Evolutionary conservation across 2,888 invertebrate genomes (phyloP).

Genomic region (Lydus trimaculatus): DNA sequence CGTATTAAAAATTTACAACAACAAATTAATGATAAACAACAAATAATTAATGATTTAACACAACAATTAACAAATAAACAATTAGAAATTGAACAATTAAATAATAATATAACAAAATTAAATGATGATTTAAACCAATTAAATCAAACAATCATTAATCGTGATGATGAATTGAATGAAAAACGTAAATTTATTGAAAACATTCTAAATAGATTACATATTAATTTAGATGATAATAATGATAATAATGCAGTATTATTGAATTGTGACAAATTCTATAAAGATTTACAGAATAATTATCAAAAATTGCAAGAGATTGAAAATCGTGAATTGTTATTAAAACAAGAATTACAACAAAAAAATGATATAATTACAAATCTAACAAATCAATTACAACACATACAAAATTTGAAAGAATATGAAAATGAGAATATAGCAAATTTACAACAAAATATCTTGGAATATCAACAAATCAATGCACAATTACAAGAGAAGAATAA

Average conservation of each 20-base stretch:
- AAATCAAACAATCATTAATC: background rate
- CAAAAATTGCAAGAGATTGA: constrained; percentile 31
- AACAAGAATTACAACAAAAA: constrained; percentile 36
- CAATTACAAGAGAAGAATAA: constrained; percentile 41
- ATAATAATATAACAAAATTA: background rate
- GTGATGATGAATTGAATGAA: background rate
- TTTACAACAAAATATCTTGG: constrained; percentile 42
- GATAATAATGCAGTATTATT: background rate
- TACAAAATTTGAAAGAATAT: constrained; percentile 38
- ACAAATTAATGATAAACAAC: constrained; percentile 52
- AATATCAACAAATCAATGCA: constrained; percentile 38
- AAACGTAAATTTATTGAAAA: background rate
- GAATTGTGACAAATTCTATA: constrained; percentile 1
- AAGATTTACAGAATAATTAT: constrained; percentile 31
- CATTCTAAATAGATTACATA: background rate
- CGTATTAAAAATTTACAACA: constrained; percentile 54
- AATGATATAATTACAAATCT: constrained; percentile 34
- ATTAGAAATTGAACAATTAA: constrained; percentile 39
- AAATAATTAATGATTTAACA: constrained; percentile 50
- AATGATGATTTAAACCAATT: constrained; percentile 6
- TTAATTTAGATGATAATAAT: background rate
- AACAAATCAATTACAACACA: constrained; percentile 37
- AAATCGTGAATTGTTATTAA: constrained; percentile 28
- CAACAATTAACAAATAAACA: constrained; percentile 44
- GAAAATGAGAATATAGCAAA: constrained; percentile 44